phyloP scores from a whole-genome alignment of 2,113 vertebrate genomes.

The Hippocampus mohnikei region DNA sequence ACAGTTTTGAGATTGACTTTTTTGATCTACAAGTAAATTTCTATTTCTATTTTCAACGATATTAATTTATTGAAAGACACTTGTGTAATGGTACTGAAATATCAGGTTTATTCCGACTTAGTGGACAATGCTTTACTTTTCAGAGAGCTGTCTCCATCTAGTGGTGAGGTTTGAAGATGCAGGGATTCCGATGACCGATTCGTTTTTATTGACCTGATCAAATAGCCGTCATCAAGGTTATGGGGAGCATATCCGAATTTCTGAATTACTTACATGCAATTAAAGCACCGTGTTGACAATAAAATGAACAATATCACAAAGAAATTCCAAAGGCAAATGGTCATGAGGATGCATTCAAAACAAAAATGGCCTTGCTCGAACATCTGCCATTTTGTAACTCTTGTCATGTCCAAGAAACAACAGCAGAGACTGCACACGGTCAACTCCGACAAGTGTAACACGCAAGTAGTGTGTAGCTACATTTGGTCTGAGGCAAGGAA shows the following conservation, averaged over 20 bases:
- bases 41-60: not conserved
- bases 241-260: not conserved
- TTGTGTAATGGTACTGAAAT: not conserved
- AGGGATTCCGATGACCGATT: not conserved
- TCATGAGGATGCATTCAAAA: conserved; percentile 23
- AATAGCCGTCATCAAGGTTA: not conserved
- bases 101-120: not conserved
- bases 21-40: not conserved
- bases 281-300: conserved; percentile 25
- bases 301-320: conserved; percentile 20
- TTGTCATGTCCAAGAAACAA: conserved; percentile 47
- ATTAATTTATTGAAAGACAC: no score
- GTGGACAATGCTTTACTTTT: not conserved
- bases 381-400: conserved; percentile 24
- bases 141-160: not conserved
- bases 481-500: conserved; percentile 65
- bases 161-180: not conserved
- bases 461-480: conserved; percentile 61
- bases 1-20: not conserved
- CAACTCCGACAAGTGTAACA: conserved; percentile 51
- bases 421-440: conserved; percentile 22
- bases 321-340: conserved; percentile 16
- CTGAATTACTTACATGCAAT: not conserved
- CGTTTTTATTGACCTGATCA: not conserved
- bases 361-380: conserved; percentile 9